A percentile compares a stretch with the other conserved stretches of the same genome.
These are phyloP conservation scores for Pseudorhombus dupliciocellatus DNA, from an alignment of 2,113 vertebrate genomes.

Conservation along the genomic window DNA sequence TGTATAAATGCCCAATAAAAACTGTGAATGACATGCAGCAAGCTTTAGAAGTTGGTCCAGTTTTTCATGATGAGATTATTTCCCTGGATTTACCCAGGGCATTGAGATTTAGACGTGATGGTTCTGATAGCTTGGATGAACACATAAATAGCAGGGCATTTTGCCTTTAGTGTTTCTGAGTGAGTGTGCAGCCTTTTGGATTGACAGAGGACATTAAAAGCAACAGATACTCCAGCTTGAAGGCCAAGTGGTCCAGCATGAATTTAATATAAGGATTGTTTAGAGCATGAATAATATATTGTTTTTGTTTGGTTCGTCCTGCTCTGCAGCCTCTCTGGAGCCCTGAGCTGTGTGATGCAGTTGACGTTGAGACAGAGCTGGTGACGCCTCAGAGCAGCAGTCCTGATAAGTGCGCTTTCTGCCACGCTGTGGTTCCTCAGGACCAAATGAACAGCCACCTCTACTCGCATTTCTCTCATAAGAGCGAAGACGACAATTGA, in stretches of 20 bases:
- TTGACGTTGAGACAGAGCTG: slow-evolving; percentile 78
- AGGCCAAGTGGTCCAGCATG: slow-evolving; percentile 28
- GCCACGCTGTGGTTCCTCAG: slow-evolving; percentile 89
- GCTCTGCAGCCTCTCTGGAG: slow-evolving; percentile 90
- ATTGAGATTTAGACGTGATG: slow-evolving; percentile 13
- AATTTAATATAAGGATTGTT: slow-evolving; percentile 40
- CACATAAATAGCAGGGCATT: slow-evolving; percentile 35
- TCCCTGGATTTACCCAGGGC: slow-evolving; percentile 23
- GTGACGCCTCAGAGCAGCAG: slow-evolving; percentile 78
- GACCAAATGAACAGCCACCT: slow-evolving; percentile 93
- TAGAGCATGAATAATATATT: slow-evolving; percentile 50
- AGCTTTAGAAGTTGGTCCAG: slow-evolving; percentile 33
- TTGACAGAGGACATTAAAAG: slow-evolving; percentile 36
- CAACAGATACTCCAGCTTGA: slow-evolving; percentile 31
- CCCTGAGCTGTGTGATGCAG: slow-evolving; percentile 83
- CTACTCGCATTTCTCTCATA: slow-evolving; percentile 89
- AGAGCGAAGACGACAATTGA: slow-evolving; percentile 84
- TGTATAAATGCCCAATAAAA: slow-evolving; percentile 55
- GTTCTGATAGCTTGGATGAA: slow-evolving; percentile 24
- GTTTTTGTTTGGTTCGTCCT: slow-evolving; percentile 43
- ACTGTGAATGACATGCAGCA: slow-evolving; percentile 44
- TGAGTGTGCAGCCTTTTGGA: slow-evolving; percentile 18
- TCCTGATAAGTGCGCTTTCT: slow-evolving; percentile 92
- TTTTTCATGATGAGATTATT: slow-evolving; percentile 30
- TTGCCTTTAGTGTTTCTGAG: slow-evolving; percentile 9